Base-by-base conservation (phyloP, 1,140 invertebrate genomes). In the Eueides isabella region DNA sequence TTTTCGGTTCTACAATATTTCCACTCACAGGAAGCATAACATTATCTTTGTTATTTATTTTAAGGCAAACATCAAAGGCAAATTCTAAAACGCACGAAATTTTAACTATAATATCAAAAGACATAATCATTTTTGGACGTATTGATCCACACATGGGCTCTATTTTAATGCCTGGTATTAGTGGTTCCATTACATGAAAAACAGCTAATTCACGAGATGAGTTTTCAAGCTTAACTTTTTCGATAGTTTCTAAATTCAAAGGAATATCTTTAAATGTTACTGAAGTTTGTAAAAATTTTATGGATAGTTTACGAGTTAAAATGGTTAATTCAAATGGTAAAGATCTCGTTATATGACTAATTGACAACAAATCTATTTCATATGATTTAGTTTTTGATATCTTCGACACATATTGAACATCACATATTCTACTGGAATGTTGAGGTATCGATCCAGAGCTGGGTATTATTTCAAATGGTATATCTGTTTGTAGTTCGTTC, bases 21-120 rank as follows among this genome's bases (percentile, higher is more conserved):
- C 89, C 89, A 78, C 82, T 90, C 61, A 92, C 75, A 48, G 89
- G 85, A 65, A 92, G 79, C 29, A 80, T 72, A 23, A 92, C 80
- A 80, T 85, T 91, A 84, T 92, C 89, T 84, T 92, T 92, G 70
- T 92, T 92, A 73, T 92, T 92, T 61, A 92, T 86, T 86, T 87
- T 92, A n/a, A 92, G 69, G 62, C 61, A 78, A 62, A 92, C 71
- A 74, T 92, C 91, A 77, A 90, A 86, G 14, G 80, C 41, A 78
- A 92, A 92, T 72, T 91, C 89, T 38, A 92, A 68, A 28, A 91
- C 80, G 67, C 88, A 92, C 23, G 90, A 73, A 75, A 92, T 88
- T 85, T 91, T 87, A 16, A 89, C 83, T 69, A 75, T 84, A 6
- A 92, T 84, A 71, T 84, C 76, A 70, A 92, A 88, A 16, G 77